phyloP scores from a whole-genome alignment of 2,113 vertebrate genomes.

The Carollia perspicillata region DNA sequence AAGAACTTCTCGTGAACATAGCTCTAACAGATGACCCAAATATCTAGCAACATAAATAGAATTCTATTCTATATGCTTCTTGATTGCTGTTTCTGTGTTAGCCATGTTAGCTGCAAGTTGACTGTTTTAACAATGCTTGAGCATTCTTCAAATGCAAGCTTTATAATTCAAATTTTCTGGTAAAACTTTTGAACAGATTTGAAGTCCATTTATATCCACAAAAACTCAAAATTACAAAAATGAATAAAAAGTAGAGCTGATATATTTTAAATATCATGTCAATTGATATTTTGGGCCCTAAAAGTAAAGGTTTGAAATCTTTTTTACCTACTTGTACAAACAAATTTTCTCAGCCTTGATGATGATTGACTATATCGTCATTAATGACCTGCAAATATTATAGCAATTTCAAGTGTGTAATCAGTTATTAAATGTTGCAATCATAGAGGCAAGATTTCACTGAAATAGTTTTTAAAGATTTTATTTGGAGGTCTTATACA shows the following conservation, averaged over 20 bases:
- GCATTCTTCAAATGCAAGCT: not conserved
- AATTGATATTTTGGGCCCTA: not conserved
- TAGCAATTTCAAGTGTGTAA: slow-evolving; percentile 1
- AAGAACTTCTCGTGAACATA: not conserved
- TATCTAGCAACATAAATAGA: not conserved
- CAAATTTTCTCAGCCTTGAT: not conserved
- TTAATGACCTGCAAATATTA: not conserved
- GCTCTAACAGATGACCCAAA: not conserved
- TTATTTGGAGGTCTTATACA: not conserved
- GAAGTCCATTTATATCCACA: not conserved
- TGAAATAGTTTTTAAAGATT: not conserved
- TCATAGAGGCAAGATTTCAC: not conserved
- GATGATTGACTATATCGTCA: not conserved
- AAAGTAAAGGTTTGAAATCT: slow-evolving; percentile 15
- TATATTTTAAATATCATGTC: not conserved
- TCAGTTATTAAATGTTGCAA: not conserved
- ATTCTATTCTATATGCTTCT: not conserved
- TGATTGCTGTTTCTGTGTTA: not conserved
- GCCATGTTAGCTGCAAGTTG: not conserved
- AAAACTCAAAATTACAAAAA: not conserved
- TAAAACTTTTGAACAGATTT: not conserved
- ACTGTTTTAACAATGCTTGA: not conserved
- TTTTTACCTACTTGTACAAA: not conserved
- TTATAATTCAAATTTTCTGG: slow-evolving; percentile 8
- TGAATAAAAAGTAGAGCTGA: not conserved